Percentiles rank a stretch among this genome's conserved stretches.
phyloP scores from a whole-genome alignment of 2,888 invertebrate genomes.

The Caenorhabditis imperialis region DNA sequence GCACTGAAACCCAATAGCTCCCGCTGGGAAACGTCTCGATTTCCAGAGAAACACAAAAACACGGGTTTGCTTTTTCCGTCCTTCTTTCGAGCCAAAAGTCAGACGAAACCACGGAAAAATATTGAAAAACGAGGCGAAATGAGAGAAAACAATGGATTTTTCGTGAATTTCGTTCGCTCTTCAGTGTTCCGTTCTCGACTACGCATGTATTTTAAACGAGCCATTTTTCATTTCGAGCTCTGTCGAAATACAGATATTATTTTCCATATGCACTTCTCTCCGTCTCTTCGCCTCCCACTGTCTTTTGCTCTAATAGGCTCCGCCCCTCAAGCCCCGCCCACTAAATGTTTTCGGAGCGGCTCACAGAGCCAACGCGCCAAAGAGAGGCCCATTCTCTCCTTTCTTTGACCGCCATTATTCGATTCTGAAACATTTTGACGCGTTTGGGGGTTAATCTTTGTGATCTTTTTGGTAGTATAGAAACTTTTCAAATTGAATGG shows the following conservation, averaged over 20 bases:
- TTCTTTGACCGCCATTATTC: conserved; percentile 20
- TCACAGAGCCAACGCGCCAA: neutral
- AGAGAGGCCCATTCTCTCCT: too few relatives aligned
- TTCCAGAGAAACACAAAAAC: too few relatives aligned
- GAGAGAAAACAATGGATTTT: conserved; percentile 48
- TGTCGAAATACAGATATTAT: conserved; percentile 29
- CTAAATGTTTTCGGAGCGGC: conserved; percentile 28
- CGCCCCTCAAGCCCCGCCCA: conserved; percentile 29
- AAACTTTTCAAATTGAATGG: conserved; percentile 23
- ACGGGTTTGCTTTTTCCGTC: conserved; percentile 7
- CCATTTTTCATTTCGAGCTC: conserved; percentile 32
- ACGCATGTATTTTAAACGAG: conserved; percentile 42
- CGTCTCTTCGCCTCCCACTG: neutral
- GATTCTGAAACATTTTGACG: too few relatives aligned
- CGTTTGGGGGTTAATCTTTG: too few relatives aligned
- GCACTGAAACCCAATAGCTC: conserved; percentile 12
- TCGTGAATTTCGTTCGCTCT: conserved; percentile 17
- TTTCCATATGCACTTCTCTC: conserved; percentile 48
- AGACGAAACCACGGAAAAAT: too few relatives aligned
- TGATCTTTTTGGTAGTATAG: conserved; percentile 42
- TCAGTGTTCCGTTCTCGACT: conserved; percentile 1
- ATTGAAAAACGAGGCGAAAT: too few relatives aligned
- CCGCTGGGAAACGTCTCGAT: neutral
- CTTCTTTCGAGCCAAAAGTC: conserved; percentile 5
- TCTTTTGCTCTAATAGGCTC: neutral